Evolutionary conservation across 1,140 invertebrate species (phyloP).

Genomic region (Drosophila malerkotliana): DNA sequence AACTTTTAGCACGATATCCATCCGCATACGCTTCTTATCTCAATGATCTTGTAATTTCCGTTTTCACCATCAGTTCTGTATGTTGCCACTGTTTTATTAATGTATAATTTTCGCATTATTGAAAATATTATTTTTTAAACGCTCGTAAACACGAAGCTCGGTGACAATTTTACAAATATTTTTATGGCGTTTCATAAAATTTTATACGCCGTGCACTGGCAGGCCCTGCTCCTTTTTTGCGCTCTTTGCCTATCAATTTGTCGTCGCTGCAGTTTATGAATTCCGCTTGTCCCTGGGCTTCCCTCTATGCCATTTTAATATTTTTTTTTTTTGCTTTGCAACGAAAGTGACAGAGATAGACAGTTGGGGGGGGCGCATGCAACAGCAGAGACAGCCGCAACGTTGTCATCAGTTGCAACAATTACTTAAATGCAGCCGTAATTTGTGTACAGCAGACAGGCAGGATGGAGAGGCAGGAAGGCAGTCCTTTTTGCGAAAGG

Average conservation of each 20-base stretch:
- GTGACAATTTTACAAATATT: conserved; percentile 79
- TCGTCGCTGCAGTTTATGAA: conserved; percentile 74
- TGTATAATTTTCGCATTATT: conserved; percentile 75
- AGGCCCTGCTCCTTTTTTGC: conserved; percentile 1
- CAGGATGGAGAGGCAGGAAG: conserved; percentile 3
- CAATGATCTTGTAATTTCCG: conserved; percentile 47
- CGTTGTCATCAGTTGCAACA: conserved; percentile 78
- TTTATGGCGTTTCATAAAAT: conserved; percentile 81
- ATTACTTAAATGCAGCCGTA: conserved; percentile 80
- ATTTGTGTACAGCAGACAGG: conserved; percentile 49
- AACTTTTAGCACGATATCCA: too few relatives aligned
- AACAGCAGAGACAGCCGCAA: conserved; percentile 27
- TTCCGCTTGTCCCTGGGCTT: conserved; percentile 34
- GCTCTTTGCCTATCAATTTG: conserved; percentile 63
- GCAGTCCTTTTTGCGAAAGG: conserved; percentile 2
- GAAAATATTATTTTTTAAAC: conserved; percentile 61
- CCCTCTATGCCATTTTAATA: conserved; percentile 48
- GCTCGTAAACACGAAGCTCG: conserved; percentile 70
- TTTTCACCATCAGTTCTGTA: conserved; percentile 29
- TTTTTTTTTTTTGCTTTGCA: conserved; percentile 40
- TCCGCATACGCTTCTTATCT: conserved; percentile 2
- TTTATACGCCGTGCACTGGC: conserved; percentile 61
- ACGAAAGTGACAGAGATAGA: conserved; percentile 57
- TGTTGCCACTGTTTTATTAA: conserved; percentile 7
- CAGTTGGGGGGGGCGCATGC: conserved; percentile 30